These are phyloP conservation scores for Rhaphigaster nebulosa DNA, from an alignment of 2,888 invertebrate genomes.

Conservation along the genomic window DNA sequence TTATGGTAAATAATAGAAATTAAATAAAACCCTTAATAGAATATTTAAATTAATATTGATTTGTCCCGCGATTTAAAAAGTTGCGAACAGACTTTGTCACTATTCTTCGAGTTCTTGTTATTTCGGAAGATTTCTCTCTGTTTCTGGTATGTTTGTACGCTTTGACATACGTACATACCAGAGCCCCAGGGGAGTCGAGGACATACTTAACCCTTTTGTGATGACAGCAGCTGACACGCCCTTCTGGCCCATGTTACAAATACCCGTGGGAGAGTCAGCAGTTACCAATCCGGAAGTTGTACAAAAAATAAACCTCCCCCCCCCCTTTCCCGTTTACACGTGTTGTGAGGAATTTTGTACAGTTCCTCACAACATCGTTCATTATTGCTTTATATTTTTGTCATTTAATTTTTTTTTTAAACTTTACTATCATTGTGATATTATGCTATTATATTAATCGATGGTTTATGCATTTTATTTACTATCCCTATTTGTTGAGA, in stretches of 20 bases:
- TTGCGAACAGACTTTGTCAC: too few species aligned
- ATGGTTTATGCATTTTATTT: too few species aligned
- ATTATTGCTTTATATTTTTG: too few species aligned
- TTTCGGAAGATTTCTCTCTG: not conserved
- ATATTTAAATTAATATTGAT: too few species aligned
- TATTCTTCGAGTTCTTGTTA: not conserved
- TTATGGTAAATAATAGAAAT: too few species aligned
- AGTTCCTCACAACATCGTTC: too few species aligned
- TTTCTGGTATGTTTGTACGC: not conserved
- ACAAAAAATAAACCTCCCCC: not conserved
- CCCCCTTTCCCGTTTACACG: not conserved
- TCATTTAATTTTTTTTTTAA: too few species aligned
- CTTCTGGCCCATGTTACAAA: not conserved
- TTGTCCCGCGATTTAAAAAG: too few species aligned
- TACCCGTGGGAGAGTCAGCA: conserved; percentile 14
- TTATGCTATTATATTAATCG: too few species aligned
- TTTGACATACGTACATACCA: not conserved
- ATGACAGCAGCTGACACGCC: not conserved
- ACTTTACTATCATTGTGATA: too few species aligned
- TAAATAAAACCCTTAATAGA: too few species aligned
- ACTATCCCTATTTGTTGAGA: too few species aligned
- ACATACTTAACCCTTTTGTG: not conserved
- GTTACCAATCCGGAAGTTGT: not conserved
- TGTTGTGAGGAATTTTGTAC: not conserved
- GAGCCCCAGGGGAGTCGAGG: rapidly evolving